Conservation (phyloP, 2,888 invertebrate genomes). For the Mycalesis mineus region DNA sequence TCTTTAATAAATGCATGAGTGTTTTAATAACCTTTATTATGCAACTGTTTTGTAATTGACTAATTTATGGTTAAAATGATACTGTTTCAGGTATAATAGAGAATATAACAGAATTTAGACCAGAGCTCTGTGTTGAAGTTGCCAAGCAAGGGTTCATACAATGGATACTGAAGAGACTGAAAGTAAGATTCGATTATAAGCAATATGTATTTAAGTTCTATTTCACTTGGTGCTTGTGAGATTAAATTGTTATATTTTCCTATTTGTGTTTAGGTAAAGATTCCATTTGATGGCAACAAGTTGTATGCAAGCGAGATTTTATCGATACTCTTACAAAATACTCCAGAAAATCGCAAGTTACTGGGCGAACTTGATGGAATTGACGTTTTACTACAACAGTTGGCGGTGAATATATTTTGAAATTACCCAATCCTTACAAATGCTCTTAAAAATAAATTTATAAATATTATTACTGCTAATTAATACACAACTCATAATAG, state of each 20-base stretch:
- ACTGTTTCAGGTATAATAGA: conserved; percentile 87
- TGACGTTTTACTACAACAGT: conserved; percentile 95
- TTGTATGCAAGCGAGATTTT: conserved; percentile 97
- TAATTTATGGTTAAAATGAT: not conserved
- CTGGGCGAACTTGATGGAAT: conserved; percentile 97
- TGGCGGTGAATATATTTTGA: conserved; percentile 81
- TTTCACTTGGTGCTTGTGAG: not conserved
- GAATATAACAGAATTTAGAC: conserved; percentile 94
- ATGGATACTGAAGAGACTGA: conserved; percentile 94
- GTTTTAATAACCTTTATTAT: too few relatives aligned
- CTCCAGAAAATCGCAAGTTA: conserved; percentile 86
- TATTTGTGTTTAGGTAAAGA: conserved; percentile 77
- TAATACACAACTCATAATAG: too few relatives aligned
- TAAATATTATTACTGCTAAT: too few relatives aligned
- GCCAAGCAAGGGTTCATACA: conserved; percentile 93
- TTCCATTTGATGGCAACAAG: conserved; percentile 96
- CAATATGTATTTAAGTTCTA: not conserved
- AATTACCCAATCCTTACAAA: too few relatives aligned
- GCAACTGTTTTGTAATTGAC: conserved; percentile 16
- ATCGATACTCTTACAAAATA: conserved; percentile 95
- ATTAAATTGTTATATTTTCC: not conserved
- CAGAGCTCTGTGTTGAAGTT: conserved; percentile 89
- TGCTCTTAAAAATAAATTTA: too few relatives aligned
- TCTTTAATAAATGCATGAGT: too few relatives aligned
- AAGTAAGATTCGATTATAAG: conserved; percentile 59